A percentile compares a stretch with the other conserved stretches of the same genome.
Evolutionary conservation across 2,113 vertebrate genomes (phyloP).

Genomic region (Aptenodytes patagonicus): DNA sequence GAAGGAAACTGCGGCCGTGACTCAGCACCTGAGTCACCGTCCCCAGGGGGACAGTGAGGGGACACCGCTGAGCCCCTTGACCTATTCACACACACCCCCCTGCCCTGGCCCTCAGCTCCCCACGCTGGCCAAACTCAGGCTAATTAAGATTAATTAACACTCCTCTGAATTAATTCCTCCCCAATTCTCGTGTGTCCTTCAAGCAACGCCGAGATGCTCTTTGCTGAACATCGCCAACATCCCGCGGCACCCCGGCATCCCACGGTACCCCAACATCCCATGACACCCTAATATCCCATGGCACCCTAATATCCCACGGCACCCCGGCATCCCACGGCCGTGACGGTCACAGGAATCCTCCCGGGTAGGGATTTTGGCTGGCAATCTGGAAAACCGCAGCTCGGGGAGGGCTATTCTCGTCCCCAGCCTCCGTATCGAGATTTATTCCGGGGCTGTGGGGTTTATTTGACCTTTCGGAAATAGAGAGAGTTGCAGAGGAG

Average conservation of each 20-base stretch:
- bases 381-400: not conserved
- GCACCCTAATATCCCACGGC: not conserved
- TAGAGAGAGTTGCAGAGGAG: fast-evolving
- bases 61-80: not conserved
- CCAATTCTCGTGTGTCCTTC: fast-evolving
- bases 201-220: fast-evolving
- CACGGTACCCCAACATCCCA: fast-evolving
- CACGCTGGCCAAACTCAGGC: fast-evolving
- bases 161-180: not conserved
- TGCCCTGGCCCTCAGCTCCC: not conserved
- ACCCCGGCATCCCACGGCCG: fast-evolving
- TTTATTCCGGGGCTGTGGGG: not conserved
- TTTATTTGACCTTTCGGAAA: conserved; percentile 2
- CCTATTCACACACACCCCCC: not conserved
- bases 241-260: fast-evolving
- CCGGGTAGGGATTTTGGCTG: not conserved
- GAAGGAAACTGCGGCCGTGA: not conserved
- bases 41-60: not conserved
- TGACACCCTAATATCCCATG: fast-evolving
- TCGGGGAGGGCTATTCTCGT: not conserved
- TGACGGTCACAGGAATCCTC: fast-evolving
- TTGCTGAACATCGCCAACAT: fast-evolving
- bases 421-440: not conserved
- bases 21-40: conserved; percentile 11
- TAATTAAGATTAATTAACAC: not conserved